phyloP scores from a whole-genome alignment of 2,797 vertebrate genomes.

The Selene dorsalis region DNA sequence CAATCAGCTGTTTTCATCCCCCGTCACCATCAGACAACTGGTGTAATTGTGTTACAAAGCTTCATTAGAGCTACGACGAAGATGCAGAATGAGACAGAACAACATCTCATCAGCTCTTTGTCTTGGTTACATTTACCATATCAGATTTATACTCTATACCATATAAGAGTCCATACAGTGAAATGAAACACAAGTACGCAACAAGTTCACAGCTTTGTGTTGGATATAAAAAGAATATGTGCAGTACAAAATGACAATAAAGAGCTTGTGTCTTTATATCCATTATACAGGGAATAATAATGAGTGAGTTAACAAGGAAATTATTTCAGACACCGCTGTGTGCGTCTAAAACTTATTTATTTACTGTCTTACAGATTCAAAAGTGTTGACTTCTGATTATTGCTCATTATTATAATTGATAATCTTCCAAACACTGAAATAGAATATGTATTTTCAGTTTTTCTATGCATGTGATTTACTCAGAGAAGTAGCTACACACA shows the following conservation, averaged over 20 bases:
- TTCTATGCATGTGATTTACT: too few relatives aligned
- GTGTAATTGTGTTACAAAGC: neutral
- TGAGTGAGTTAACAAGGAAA: too few relatives aligned
- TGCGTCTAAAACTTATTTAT: neutral
- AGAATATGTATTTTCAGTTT: too few relatives aligned
- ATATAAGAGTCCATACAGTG: neutral
- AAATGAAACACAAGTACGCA: neutral
- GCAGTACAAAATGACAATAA: neutral
- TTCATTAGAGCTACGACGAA: constrained; percentile 2
- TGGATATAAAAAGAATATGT: neutral
- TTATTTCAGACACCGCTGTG: too few relatives aligned
- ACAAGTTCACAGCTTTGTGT: neutral
- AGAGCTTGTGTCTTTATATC: too few relatives aligned
- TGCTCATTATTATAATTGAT: too few relatives aligned
- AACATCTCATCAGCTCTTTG: neutral
- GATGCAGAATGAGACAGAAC: neutral
- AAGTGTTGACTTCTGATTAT: neutral
- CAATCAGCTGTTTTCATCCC: constrained; percentile 8
- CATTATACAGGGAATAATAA: too few relatives aligned
- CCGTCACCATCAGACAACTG: constrained; percentile 60
- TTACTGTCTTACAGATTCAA: neutral
- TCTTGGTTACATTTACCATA: neutral
- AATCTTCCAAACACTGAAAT: too few relatives aligned
- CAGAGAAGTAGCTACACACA: too few relatives aligned
- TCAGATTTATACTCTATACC: neutral